These are phyloP conservation scores for Gryllus longicercus DNA, from an alignment of 2,888 invertebrate genomes.

Conservation along the genomic window DNA sequence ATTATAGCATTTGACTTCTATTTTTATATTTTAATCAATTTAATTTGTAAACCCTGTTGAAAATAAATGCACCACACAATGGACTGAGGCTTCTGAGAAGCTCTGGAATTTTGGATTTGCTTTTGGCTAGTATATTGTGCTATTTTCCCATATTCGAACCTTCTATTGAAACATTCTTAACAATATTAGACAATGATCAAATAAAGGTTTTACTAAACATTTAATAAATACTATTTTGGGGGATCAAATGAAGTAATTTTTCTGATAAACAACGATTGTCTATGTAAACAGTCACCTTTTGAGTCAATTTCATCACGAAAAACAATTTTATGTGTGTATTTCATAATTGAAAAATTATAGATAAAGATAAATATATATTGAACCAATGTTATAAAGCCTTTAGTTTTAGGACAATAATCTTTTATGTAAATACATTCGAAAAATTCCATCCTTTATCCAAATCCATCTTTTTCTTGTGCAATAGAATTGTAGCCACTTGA, in stretches of 20 bases:
- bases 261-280: background rate
- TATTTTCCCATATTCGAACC: background rate
- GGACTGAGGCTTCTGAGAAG: background rate
- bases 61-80: slow-evolving; percentile 4
- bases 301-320: background rate
- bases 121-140: background rate
- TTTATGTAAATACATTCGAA: no score
- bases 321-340: background rate
- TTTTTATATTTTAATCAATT: background rate
- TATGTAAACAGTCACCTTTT: background rate
- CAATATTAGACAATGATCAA: background rate
- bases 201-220: background rate
- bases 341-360: background rate
- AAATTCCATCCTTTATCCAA: no score
- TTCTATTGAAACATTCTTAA: background rate
- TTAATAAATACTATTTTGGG: background rate
- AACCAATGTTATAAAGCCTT: no score
- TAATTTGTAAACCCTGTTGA: background rate
- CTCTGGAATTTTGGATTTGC: background rate
- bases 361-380: background rate
- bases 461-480: no score
- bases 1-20: background rate
- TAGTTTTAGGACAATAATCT: no score
- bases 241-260: no score
- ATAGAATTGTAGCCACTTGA: no score